Conservation (phyloP, 2,113 vertebrate species). For the Aythya baeri region DNA sequence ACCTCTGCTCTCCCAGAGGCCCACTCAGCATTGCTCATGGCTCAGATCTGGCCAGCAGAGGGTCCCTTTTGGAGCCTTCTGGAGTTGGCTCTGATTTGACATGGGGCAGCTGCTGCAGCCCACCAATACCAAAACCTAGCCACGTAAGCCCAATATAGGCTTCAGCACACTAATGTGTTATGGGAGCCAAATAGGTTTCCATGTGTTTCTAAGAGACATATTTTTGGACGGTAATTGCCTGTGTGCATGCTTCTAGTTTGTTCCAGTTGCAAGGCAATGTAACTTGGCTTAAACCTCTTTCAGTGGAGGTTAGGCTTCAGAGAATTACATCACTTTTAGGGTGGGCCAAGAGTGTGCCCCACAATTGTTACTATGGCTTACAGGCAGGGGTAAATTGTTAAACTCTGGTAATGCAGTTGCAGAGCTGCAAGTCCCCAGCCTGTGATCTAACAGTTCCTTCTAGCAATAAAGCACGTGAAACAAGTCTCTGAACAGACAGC, state of each 20-base stretch:
- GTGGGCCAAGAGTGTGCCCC: neutral
- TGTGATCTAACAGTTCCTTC: neutral
- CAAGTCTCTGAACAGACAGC: accelerated
- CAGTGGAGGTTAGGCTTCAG: neutral
- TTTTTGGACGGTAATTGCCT: neutral
- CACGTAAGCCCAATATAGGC: neutral
- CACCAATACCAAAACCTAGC: too few relatives aligned
- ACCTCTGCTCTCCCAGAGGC: too few relatives aligned
- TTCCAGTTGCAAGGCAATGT: neutral
- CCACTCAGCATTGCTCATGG: too few relatives aligned
- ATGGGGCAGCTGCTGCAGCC: too few relatives aligned
- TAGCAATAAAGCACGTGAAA: neutral
- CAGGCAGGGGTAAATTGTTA: neutral
- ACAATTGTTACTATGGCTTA: neutral
- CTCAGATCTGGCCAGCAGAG: too few relatives aligned
- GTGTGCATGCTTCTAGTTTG: neutral
- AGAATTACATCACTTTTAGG: neutral
- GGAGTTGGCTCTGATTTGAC: too few relatives aligned
- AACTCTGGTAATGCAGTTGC: neutral
- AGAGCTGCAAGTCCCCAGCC: accelerated
- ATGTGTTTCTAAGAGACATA: neutral
- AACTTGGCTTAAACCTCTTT: neutral
- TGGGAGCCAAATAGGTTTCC: neutral
- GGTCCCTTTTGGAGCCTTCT: too few relatives aligned
- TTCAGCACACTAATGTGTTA: neutral